phyloP scores from a whole-genome alignment of 2,113 vertebrate species.

The Zootoca vivipara region DNA sequence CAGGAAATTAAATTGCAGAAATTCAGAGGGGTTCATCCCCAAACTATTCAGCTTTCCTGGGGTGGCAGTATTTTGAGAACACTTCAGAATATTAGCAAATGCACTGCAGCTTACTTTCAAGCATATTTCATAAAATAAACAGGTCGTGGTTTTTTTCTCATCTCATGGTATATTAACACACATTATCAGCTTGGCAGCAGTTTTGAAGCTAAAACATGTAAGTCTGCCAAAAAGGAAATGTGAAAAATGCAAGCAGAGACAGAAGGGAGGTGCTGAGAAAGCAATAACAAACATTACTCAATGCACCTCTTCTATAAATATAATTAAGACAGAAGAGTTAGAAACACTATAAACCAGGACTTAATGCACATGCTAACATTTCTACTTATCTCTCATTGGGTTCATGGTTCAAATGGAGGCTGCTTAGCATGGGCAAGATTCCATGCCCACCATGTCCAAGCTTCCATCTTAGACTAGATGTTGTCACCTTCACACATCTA shows the following conservation, averaged over 20 bases:
- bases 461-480: not conserved
- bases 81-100: constrained; percentile 8
- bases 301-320: constrained; percentile 33
- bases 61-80: constrained; percentile 5
- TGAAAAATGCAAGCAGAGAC: constrained; percentile 42
- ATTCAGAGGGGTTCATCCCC: not conserved
- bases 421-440: not conserved
- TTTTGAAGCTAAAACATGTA: constrained; percentile 38
- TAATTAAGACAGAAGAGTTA: constrained; percentile 23
- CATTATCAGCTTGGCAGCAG: constrained; percentile 59
- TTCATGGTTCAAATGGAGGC: not conserved
- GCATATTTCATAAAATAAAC: constrained; percentile 48
- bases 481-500: not conserved
- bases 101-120: not conserved
- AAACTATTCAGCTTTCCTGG: not conserved
- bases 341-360: constrained; percentile 1
- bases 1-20: not conserved
- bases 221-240: constrained; percentile 53
- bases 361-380: not conserved
- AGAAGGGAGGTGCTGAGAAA: constrained; percentile 28
- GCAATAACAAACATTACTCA: constrained; percentile 34
- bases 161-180: constrained; percentile 42
- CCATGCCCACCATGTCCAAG: no score
- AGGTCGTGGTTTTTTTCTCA: constrained; percentile 39
- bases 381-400: not conserved